Evolutionary conservation across 2,113 vertebrate species (phyloP), one percentile per base, ranked within the genome.

Genomic region (Thamnophis sirtalis): DNA sequence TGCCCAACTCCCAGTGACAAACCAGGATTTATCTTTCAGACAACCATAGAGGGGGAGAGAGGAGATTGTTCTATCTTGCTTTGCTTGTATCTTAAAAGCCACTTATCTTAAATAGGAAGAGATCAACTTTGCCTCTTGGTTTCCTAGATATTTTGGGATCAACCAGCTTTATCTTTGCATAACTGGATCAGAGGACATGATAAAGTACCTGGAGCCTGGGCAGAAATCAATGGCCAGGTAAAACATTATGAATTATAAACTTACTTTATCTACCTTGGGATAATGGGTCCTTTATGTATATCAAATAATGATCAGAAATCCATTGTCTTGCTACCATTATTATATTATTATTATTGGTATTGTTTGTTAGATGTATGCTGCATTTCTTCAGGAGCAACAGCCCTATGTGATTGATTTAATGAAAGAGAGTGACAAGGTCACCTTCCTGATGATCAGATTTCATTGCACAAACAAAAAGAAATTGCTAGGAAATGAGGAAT

Each of bases 121-220:
- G 17, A 22, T 90, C 93, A 94, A 0, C 55, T 88, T 88, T 84
- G 24, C 89, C 53, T 92, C 89, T 91, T 95, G 10, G 92, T 89
- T 94, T 89, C n/a, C 93, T 97, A 98, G 98, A 97, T 99, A 92
- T 97, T 97, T 93, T 98, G 98, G 97, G 97, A 98, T 92, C 98
- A 98, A 94, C 95, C 99, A 68, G 98, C 99, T 2, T 94, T 97
- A 94, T 97, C 93, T 94, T 98, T 99, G 92, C 99, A 99, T 95
- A 99, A 99, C 93, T 99, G 99, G 99, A 99, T 99, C 95, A 97
- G 99, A 22, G 99, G 99, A 53, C 99, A 99, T 91, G 99, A 99
- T 96, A 99, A 99, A 97, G 98, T 99, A 49, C 99, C 99, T 17
- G 99, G 99, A 90, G 99, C 99, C 9, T 99, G 99, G 99, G 94